Percentiles rank a stretch among this genome's conserved stretches.
phyloP scores from a whole-genome alignment of 37 sponge, comb jelly and placozoan species.

The Amphimedon queenslandica region DNA sequence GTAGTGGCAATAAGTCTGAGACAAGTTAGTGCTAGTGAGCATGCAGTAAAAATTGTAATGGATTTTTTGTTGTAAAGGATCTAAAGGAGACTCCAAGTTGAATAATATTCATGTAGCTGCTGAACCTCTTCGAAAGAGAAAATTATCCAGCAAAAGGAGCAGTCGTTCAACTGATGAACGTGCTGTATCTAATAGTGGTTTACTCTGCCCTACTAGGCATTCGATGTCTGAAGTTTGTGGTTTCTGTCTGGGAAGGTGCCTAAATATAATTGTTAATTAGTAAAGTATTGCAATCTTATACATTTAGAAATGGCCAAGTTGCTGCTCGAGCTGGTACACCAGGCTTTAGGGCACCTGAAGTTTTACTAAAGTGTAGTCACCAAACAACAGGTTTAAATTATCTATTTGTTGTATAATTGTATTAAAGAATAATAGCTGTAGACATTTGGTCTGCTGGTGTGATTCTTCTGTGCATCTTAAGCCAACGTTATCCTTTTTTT shows the following conservation, averaged over 20 bases:
- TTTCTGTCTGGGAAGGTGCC: conserved; percentile 44
- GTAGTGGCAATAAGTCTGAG: too few relatives aligned
- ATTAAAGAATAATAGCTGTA: conserved; percentile 33
- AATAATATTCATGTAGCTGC: too few relatives aligned
- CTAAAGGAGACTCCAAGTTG: too few relatives aligned
- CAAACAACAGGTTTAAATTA: conserved; percentile 57
- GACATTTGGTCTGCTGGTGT: conserved; percentile 91
- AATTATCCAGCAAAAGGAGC: too few relatives aligned
- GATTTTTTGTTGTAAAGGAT: too few relatives aligned
- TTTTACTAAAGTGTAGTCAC: conserved; percentile 64
- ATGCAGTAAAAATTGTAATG: too few relatives aligned
- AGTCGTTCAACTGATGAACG: too few relatives aligned
- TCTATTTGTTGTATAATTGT: neutral
- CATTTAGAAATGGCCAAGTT: conserved; percentile 38
- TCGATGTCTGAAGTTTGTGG: conserved; percentile 57
- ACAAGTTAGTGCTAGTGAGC: too few relatives aligned
- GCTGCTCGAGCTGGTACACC: conserved; percentile 89
- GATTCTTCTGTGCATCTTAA: conserved; percentile 84
- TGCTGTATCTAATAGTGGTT: too few relatives aligned
- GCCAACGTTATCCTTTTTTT: conserved; percentile 94
- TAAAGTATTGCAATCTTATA: neutral
- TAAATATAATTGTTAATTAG: neutral
- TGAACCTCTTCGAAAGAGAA: too few relatives aligned
- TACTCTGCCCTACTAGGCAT: conserved; percentile 38
- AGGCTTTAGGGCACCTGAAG: conserved; percentile 90